These are phyloP conservation scores for Ctenicera cuprea DNA, from an alignment of 2,888 invertebrate genomes.

Conservation along the genomic window DNA sequence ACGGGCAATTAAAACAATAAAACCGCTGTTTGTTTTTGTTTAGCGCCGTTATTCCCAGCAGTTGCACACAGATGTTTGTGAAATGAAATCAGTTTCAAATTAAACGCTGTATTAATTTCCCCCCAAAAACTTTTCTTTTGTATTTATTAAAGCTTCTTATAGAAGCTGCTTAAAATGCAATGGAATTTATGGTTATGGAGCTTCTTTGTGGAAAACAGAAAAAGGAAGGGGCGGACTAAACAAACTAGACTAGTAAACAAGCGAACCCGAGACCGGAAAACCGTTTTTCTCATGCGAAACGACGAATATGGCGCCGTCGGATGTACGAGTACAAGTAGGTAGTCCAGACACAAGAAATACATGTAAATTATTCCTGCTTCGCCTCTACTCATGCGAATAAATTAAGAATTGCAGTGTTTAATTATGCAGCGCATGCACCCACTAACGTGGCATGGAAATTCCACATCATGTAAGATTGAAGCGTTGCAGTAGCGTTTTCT, in stretches of 20 bases:
- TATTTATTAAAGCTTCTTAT: neutral
- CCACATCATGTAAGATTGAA: neutral
- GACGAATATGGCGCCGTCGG: conserved; percentile 43
- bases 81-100: conserved; percentile 37
- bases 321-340: conserved; percentile 40
- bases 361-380: conserved; percentile 45
- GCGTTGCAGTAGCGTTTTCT: neutral
- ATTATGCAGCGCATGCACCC: conserved; percentile 31
- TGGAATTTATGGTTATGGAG: conserved; percentile 11
- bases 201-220: conserved; percentile 8
- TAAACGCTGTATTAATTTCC: conserved; percentile 33
- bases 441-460: conserved; percentile 8
- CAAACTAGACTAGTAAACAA: conserved; percentile 24
- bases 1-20: conserved; percentile 43
- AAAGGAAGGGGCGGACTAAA: conserved; percentile 14
- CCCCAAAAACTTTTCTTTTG: neutral
- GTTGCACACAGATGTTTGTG: conserved; percentile 44
- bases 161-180: too few species aligned
- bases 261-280: conserved; percentile 44
- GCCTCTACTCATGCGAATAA: conserved; percentile 40
- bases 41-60: conserved; percentile 38
- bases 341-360: conserved; percentile 31
- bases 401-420: conserved; percentile 36
- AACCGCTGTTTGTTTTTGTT: conserved; percentile 37
- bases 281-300: conserved; percentile 43